A percentile compares a stretch with the other conserved stretches of the same genome.
Evolutionary conservation across 1,140 invertebrate genomes (phyloP).

Genomic region (Bombus impatiens): DNA sequence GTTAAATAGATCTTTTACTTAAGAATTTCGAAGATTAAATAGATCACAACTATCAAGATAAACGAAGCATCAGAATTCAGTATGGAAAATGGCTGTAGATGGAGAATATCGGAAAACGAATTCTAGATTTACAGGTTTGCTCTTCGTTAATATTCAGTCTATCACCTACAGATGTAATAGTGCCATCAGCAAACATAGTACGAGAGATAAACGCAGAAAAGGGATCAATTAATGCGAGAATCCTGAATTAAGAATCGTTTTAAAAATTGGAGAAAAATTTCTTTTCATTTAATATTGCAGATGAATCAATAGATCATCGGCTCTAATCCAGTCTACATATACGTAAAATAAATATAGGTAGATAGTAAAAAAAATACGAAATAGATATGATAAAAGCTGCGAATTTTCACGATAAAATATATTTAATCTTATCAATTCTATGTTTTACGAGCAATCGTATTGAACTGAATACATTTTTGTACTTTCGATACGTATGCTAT

Average conservation of each 20-base stretch:
- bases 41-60: no score
- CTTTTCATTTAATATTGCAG: neutral
- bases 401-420: neutral
- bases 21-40: neutral
- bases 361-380: neutral
- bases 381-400: neutral
- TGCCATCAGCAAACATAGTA: constrained; percentile 2
- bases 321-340: neutral
- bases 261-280: neutral
- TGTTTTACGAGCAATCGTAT: neutral
- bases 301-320: neutral
- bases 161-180: neutral
- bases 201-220: neutral
- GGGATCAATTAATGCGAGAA: neutral
- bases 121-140: neutral
- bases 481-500: neutral
- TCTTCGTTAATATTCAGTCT: constrained; percentile 19
- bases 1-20: neutral
- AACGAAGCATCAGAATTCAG: neutral
- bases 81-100: neutral
- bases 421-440: neutral
- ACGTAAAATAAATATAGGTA: neutral
- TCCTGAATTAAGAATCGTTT: neutral
- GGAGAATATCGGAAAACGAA: neutral
- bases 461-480: neutral